Percentiles rank a stretch among this genome's conserved stretches.
These are phyloP conservation scores for Eurystomus glaucurus DNA, from an alignment of 2,797 vertebrate species.

Conservation along the genomic window DNA sequence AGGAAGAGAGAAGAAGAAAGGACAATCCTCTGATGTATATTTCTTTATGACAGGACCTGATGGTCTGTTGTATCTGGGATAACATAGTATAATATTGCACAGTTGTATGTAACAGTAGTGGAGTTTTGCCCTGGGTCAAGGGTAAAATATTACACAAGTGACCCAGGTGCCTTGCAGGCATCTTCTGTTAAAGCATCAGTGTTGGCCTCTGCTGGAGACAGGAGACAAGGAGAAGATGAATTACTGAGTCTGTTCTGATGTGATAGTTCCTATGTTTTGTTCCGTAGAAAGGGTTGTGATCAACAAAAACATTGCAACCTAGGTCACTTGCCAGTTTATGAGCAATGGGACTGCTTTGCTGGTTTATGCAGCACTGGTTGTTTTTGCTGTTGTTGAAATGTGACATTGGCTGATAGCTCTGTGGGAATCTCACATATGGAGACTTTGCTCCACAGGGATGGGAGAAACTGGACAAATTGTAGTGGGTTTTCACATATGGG, in stretches of 20 bases:
- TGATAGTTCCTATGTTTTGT: slow-evolving; percentile 28
- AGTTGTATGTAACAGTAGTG: not conserved
- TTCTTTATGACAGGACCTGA: not conserved
- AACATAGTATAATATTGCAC: not conserved
- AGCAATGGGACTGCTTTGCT: slow-evolving; percentile 54
- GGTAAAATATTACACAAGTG: not conserved
- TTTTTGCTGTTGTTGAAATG: slow-evolving; percentile 62
- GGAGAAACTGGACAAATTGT: slow-evolving; percentile 74
- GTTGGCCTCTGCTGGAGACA: slow-evolving; percentile 16
- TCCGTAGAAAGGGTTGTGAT: slow-evolving; percentile 28
- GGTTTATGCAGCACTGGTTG: slow-evolving; percentile 44
- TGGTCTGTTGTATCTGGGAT: not conserved
- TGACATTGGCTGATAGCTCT: slow-evolving; percentile 72
- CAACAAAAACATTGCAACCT: slow-evolving; percentile 46
- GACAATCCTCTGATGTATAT: not conserved
- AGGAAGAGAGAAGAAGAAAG: not conserved
- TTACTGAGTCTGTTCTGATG: not conserved
- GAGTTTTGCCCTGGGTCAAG: not conserved
- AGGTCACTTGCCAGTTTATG: slow-evolving; percentile 59
- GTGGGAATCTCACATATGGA: slow-evolving; percentile 75
- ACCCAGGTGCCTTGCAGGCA: slow-evolving; percentile 17
- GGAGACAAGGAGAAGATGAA: slow-evolving; percentile 43
- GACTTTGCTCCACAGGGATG: slow-evolving; percentile 53
- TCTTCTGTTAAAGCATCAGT: not conserved
- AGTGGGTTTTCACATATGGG: slow-evolving; percentile 70